These are phyloP conservation scores for Tenualosa ilisha DNA, from an alignment of 2,797 vertebrate species.

Conservation along the genomic window DNA sequence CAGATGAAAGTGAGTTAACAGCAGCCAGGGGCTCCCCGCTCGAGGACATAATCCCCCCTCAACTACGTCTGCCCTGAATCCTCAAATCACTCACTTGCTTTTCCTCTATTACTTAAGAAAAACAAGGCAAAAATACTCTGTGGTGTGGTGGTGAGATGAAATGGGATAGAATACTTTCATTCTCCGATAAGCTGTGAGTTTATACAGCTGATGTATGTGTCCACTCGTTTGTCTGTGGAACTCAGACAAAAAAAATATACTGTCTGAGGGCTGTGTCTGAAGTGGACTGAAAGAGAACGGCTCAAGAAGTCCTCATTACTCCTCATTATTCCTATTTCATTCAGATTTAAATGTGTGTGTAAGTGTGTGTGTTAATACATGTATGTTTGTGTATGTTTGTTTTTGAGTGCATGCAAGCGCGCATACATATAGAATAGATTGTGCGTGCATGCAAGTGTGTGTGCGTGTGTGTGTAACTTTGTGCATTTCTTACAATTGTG, in stretches of 20 bases:
- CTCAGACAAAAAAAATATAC: not conserved
- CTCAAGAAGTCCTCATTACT: not conserved
- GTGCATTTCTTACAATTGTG: too few relatives aligned
- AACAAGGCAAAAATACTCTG: not conserved
- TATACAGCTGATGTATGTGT: not conserved
- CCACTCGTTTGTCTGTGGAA: not conserved
- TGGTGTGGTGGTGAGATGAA: not conserved
- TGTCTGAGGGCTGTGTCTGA: not conserved
- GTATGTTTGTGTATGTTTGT: not conserved
- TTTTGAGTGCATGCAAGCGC: too few relatives aligned
- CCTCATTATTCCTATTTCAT: not conserved
- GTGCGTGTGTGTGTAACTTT: not conserved
- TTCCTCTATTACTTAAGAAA: not conserved
- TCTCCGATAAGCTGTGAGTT: not conserved
- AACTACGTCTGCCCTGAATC: conserved; percentile 14
- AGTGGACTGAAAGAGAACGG: not conserved
- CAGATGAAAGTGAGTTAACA: conserved; percentile 19
- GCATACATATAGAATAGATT: not conserved
- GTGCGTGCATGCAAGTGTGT: not conserved
- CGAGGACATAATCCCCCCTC: not conserved
- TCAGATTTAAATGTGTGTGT: not conserved
- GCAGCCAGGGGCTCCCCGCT: not conserved
- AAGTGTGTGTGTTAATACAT: not conserved
- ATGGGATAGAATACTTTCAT: not conserved
- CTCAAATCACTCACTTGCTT: not conserved